Percentiles rank a stretch among this genome's conserved stretches.
Conservation (phyloP, 2,797 vertebrate species). For the Hafferia zeledoni region DNA sequence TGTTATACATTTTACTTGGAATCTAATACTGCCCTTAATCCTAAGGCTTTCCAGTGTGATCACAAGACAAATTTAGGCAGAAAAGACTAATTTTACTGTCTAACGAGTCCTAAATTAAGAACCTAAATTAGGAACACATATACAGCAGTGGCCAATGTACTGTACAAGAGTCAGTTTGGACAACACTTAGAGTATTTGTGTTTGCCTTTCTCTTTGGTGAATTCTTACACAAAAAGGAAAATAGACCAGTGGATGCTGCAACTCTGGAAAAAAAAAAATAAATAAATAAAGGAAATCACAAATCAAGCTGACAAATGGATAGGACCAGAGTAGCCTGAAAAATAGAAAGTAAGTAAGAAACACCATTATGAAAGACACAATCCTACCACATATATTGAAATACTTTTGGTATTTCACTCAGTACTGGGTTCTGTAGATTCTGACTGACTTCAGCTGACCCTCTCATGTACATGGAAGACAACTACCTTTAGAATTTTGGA, state of each 20-base stretch:
- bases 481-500: not conserved
- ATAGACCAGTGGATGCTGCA: not conserved
- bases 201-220: not conserved
- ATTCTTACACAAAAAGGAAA: not conserved
- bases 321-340: not conserved
- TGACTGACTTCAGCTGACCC: not conserved
- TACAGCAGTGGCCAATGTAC: not conserved
- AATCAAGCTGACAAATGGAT: not conserved
- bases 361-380: not conserved
- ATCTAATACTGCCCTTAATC: not conserved
- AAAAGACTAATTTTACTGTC: not conserved
- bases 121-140: not conserved
- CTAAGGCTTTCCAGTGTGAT: not conserved
- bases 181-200: not conserved
- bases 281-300: not conserved
- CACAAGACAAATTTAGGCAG: not conserved
- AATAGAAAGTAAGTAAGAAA: not conserved
- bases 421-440: not conserved
- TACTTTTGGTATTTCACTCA: not conserved
- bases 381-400: not conserved
- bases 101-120: not conserved
- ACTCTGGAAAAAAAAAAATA: not conserved
- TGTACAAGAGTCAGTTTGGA: not conserved
- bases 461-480: not conserved
- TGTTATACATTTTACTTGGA: not conserved